These are phyloP conservation scores for Holothuria leucospilota DNA, from an alignment of 53 echinoderm and acorn worm genomes.

Conservation along the genomic window DNA sequence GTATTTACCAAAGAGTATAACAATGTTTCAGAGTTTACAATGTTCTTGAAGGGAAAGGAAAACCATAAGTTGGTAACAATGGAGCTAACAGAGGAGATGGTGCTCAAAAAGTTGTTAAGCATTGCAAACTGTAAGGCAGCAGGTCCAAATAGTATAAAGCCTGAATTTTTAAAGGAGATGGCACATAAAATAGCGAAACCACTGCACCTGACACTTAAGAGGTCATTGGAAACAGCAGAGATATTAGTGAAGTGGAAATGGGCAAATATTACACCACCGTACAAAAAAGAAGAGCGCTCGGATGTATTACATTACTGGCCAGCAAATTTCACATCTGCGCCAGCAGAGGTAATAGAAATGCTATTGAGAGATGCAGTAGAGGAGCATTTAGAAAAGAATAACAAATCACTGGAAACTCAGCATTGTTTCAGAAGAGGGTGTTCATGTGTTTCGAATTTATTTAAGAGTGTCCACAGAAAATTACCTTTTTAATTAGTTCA, in stretches of 20 bases:
- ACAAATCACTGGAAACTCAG: constrained; percentile 18
- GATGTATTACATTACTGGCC: constrained; percentile 21
- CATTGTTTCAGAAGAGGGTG: constrained; percentile 21
- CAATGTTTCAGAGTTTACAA: background rate
- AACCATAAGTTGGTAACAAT: background rate
- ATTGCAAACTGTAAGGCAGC: constrained; percentile 10
- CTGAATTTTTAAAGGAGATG: constrained; percentile 14
- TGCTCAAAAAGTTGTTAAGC: background rate
- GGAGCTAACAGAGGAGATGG: constrained; percentile 35
- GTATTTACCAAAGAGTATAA: constrained; percentile 20
- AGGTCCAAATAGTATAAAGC: background rate
- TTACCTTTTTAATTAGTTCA: too few species aligned
- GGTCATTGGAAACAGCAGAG: constrained; percentile 2
- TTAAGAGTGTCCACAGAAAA: too few species aligned
- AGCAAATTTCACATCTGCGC: constrained; percentile 6
- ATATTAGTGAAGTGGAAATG: constrained; percentile 13
- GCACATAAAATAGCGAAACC: constrained; percentile 17
- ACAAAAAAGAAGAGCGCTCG: constrained; percentile 1
- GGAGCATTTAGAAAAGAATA: too few species aligned
- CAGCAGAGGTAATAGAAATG: constrained; percentile 12
- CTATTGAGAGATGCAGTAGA: background rate
- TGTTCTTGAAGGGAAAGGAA: background rate
- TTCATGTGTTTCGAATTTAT: constrained; percentile 18
- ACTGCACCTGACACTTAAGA: background rate
- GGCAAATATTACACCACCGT: constrained; percentile 32